Evolutionary conservation across 2,113 vertebrate species (phyloP).

Genomic region (Crotalus helleri): DNA sequence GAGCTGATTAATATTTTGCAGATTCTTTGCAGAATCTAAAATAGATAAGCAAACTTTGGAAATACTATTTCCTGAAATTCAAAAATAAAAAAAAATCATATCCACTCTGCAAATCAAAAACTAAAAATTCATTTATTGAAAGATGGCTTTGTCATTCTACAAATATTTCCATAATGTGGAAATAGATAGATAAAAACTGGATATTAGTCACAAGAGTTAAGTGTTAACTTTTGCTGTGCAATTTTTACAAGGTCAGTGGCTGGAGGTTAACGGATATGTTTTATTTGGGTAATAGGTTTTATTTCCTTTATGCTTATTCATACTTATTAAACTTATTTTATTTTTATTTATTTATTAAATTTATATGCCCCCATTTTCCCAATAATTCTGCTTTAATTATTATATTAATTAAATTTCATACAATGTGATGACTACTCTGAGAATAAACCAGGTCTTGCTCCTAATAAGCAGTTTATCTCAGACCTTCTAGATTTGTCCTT

Average conservation of each 20-base stretch:
- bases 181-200: slow-evolving; percentile 17
- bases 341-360: neutral
- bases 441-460: neutral
- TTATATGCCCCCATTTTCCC: neutral
- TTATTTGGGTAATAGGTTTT: slow-evolving; percentile 21
- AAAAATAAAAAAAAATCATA: neutral
- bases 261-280: slow-evolving; percentile 14
- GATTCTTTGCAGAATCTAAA: neutral
- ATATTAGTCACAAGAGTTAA: slow-evolving; percentile 13
- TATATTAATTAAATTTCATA: neutral
- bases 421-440: neutral
- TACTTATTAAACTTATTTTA: neutral
- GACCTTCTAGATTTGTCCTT: neutral
- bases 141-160: slow-evolving; percentile 11
- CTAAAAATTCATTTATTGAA: slow-evolving; percentile 13
- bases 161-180: slow-evolving; percentile 9
- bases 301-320: slow-evolving; percentile 21
- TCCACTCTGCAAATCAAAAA: slow-evolving; percentile 8
- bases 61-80: slow-evolving; percentile 1
- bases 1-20: neutral
- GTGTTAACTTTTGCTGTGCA: neutral
- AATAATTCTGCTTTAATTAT: neutral
- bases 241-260: slow-evolving; percentile 2
- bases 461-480: neutral
- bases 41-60: neutral